phyloP scores from a whole-genome alignment of 2,888 invertebrate genomes.

The Diarsia dahlii region DNA sequence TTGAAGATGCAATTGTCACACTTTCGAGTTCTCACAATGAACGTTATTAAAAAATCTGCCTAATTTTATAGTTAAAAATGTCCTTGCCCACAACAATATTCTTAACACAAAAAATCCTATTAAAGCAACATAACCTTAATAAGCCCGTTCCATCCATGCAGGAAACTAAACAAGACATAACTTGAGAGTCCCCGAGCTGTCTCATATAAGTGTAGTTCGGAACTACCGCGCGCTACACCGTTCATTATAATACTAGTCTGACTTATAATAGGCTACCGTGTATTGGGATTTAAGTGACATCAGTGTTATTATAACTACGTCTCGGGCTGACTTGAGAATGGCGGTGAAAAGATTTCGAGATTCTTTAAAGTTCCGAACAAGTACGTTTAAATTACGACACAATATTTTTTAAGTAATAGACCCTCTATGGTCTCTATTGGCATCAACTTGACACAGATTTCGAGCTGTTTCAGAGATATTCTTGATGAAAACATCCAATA shows the following conservation, averaged over 20 bases:
- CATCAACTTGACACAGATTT: not conserved
- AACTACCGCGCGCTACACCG: conserved; percentile 24
- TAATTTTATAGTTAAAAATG: too few relatives aligned
- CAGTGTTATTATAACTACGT: not conserved
- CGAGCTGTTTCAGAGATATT: too few relatives aligned
- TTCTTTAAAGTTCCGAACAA: too few relatives aligned
- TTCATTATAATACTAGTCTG: not conserved
- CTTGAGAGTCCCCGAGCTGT: conserved; percentile 44
- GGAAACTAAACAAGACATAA: conserved; percentile 17
- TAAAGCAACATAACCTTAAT: not conserved
- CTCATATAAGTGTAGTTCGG: conserved; percentile 40
- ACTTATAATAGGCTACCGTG: conserved; percentile 30
- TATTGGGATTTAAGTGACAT: conserved; percentile 26
- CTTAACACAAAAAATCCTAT: too few relatives aligned
- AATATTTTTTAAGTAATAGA: not conserved
- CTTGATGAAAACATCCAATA: too few relatives aligned
- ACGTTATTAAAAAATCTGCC: too few relatives aligned
- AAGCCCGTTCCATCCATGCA: conserved; percentile 9
- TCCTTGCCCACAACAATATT: too few relatives aligned
- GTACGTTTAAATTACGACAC: too few relatives aligned
- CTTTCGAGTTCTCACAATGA: too few relatives aligned
- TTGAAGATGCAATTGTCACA: too few relatives aligned
- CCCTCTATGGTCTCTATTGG: not conserved
- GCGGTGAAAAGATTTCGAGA: not conserved
- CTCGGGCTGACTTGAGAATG: not conserved